Percentiles rank a stretch among this genome's conserved stretches.
Conservation (phyloP, 2,113 vertebrate genomes). For the Proterorhinus semilunaris region DNA sequence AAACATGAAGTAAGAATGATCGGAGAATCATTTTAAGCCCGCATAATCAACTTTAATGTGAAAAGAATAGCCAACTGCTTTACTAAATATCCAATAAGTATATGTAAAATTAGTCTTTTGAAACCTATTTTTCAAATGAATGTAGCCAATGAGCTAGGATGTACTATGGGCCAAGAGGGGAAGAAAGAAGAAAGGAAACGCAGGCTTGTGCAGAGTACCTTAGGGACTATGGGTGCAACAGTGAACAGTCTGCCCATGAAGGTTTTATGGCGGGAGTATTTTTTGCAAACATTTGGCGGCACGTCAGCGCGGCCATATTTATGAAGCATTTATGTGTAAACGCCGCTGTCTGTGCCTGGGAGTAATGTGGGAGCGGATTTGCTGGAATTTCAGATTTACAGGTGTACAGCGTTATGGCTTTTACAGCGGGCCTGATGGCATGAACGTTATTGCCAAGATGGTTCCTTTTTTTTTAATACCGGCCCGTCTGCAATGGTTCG, state of each 20-base stretch:
- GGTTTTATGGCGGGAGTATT: conserved; percentile 39
- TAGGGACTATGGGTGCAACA: conserved; percentile 31
- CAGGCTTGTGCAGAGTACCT: not conserved
- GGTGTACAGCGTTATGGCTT: conserved; percentile 38
- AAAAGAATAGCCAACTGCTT: too few relatives aligned
- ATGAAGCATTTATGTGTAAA: conserved; percentile 32
- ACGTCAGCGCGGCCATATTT: conserved; percentile 22
- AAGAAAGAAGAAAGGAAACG: not conserved
- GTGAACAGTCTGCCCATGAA: conserved; percentile 38
- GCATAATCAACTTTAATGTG: too few relatives aligned
- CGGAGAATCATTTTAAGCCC: too few relatives aligned
- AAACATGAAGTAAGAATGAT: too few relatives aligned
- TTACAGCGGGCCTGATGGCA: not conserved
- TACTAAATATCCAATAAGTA: too few relatives aligned
- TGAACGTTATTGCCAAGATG: conserved; percentile 37
- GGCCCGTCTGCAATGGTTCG: conserved; percentile 13
- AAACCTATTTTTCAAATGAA: too few relatives aligned
- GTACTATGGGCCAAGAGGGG: too few relatives aligned
- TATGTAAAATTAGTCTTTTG: too few relatives aligned
- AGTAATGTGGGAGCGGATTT: conserved; percentile 27
- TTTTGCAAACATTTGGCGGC: conserved; percentile 45
- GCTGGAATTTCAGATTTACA: conserved; percentile 37
- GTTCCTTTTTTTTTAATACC: conserved; percentile 33
- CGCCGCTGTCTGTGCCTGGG: conserved; percentile 24
- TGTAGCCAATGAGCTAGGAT: too few relatives aligned